These are phyloP conservation scores for Saiga tatarica DNA, from an alignment of 2,113 vertebrate genomes.

Conservation along the genomic window DNA sequence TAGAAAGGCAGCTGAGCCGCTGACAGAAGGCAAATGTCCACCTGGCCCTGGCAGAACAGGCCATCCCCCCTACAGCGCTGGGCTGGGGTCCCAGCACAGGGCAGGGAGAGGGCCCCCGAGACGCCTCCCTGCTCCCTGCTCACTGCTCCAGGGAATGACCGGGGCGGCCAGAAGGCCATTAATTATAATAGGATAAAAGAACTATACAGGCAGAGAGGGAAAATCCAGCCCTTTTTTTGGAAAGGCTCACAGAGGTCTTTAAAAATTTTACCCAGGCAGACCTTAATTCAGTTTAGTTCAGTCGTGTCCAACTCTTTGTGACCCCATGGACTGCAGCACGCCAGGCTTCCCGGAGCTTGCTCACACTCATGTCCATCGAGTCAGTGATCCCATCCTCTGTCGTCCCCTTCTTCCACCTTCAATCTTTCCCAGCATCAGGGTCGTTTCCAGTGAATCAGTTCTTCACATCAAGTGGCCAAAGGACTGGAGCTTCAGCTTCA, in stretches of 20 bases:
- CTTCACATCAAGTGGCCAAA: background rate
- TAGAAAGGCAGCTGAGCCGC: background rate
- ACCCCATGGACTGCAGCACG: background rate
- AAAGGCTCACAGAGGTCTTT: background rate
- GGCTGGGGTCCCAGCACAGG: fast-evolving
- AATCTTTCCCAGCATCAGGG: background rate
- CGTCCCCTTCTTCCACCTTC: background rate
- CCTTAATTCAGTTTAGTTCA: background rate
- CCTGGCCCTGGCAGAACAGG: background rate
- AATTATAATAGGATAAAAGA: background rate
- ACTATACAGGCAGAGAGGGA: background rate
- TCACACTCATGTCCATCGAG: background rate
- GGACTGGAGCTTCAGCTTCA: background rate
- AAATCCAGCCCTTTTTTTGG: background rate
- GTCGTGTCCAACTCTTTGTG: background rate
- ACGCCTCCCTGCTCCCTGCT: background rate
- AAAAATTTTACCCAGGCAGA: background rate
- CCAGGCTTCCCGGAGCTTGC: background rate
- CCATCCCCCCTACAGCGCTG: background rate
- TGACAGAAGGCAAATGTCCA: fast-evolving
- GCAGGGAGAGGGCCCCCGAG: background rate
- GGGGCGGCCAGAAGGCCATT: background rate
- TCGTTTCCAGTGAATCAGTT: background rate
- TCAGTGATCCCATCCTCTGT: background rate
- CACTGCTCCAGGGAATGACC: background rate